Base-by-base conservation (phyloP, 2,888 invertebrate species). In the Rhagophthalmus giganteus region DNA sequence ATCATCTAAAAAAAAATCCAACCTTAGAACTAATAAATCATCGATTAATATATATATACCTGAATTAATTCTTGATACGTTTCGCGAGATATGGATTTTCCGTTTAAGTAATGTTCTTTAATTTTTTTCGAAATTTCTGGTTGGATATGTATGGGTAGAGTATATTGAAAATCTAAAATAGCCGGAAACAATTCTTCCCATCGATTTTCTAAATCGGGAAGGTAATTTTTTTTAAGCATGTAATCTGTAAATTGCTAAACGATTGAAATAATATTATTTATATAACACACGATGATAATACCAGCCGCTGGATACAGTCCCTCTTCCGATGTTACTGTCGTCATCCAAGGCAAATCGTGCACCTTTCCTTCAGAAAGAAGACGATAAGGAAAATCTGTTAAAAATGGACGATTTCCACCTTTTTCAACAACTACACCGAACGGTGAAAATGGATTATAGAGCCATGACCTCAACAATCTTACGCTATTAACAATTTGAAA, bases 301-400 rank as follows among this genome's bases (percentile, higher is more conserved):
- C 86, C 79, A 63, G 82, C 81, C 31, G 81, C 83, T 11, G 86
- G 86, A 61, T 83, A 86, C 9, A 86, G 74, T 39, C 88, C 88
- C 68, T 88, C 88, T 44, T 86, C 82, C 3, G 81, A 79, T 0
- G 83, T 81, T 11, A 84, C 78, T 2, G 83, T 81, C 0, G 81
- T 77, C 42, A 88, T 76, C 78, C 87, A 84, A 0, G 89, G 88
- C 1, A 84, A 61, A 47, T 82, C 78, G 5, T 80, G 76, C 62
- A 82, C 80, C 12, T 78, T 72, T 0, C 85, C 85, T 2, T 76
- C 73, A 34, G 66, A 73, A 1, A 87, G 77, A 0, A 84, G 78
- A 24, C 79, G 78, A 58, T 76, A 76, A 0, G 88, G 88, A 34
- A 81, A 74, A 45, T 82, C 78, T 1, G 77, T 76, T 1, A 89